Base-by-base conservation (phyloP, 2,888 invertebrate species). In the Macaria notata region DNA sequence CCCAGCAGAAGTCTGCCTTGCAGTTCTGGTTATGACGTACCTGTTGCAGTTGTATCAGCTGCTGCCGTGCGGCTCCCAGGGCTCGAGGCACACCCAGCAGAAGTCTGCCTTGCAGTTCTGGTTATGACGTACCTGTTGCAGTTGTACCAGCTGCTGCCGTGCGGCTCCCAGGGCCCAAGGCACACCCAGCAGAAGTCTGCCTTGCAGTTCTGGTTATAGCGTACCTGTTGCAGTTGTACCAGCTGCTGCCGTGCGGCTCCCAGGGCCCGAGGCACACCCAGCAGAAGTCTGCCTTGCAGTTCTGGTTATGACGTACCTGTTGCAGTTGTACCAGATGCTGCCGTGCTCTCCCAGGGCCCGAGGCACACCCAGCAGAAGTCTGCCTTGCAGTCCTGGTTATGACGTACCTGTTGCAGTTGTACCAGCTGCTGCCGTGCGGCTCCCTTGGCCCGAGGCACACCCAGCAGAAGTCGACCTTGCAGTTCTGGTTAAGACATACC, bases 41-140 rank as follows among this genome's bases (percentile, higher is more conserved):
- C 99, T n/a, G n/a, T 99, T 99, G 89, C 99, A 99, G 92, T 99
- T 99, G 87, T 99, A 99, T n/a, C n/a, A n/a, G n/a, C n/a, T n/a
- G 49, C 99, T 99, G 62, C 99, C 99, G 86, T 99, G 98, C 84
- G 97, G 97, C 98, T 82, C 98, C 98, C 99, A 99, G 99, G 42
- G 98, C 97, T 31, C 99, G 99, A 99, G 94, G 83, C 99, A 99
- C 33, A 19, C 19, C 19, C 19, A 19, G 2, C 2, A 19, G 19
- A 19, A 19, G 19, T 19, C 19, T 1, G 19, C 19, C 19, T 19
- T 19, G 19, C 19, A 19, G 19, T 19, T 19, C 19, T 19, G 19
- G 19, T 19, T 19, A 19, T 19, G 19, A 19, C 19, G 19, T 19
- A 19, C 81, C 98, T 95, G 88, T 99, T 99, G 84, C 66, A 99